Evolutionary conservation across 1,140 invertebrate species (phyloP).

Genomic region (Piezodorus guildinii): DNA sequence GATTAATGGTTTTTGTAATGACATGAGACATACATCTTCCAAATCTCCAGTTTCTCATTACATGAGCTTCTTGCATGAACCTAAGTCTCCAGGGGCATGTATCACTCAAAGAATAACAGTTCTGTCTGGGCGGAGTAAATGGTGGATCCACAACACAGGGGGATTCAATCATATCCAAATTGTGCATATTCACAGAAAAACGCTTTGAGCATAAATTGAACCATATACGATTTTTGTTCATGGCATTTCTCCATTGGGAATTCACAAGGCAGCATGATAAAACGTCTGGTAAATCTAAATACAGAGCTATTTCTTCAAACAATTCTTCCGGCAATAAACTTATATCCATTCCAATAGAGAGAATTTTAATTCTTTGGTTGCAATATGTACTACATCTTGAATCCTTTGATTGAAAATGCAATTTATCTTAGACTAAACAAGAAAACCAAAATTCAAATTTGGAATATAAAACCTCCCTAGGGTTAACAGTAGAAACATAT

Average conservation of each 20-base stretch:
- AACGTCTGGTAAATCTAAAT: constrained; percentile 20
- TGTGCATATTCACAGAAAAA: constrained; percentile 17
- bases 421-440: too few species aligned
- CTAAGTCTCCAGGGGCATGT: constrained; percentile 22
- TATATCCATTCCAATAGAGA: background rate
- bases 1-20: background rate
- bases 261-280: constrained; percentile 22
- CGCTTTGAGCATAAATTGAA: constrained; percentile 15
- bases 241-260: constrained; percentile 21
- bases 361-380: too few species aligned
- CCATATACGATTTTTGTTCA: constrained; percentile 26
- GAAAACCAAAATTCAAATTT: too few species aligned
- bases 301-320: constrained; percentile 17
- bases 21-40: constrained; percentile 11
- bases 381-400: too few species aligned
- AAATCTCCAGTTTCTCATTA: constrained; percentile 20
- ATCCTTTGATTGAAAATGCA: too few species aligned
- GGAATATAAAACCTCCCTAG: too few species aligned
- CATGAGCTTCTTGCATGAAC: constrained; percentile 24
- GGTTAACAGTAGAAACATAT: too few species aligned
- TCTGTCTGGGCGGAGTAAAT: background rate
- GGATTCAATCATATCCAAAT: constrained; percentile 10
- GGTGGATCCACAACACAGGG: background rate
- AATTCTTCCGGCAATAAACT: constrained; percentile 22
- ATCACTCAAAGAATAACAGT: constrained; percentile 8